These are phyloP conservation scores for Protophormia terraenovae DNA, from an alignment of 2,888 invertebrate genomes.

Conservation along the genomic window DNA sequence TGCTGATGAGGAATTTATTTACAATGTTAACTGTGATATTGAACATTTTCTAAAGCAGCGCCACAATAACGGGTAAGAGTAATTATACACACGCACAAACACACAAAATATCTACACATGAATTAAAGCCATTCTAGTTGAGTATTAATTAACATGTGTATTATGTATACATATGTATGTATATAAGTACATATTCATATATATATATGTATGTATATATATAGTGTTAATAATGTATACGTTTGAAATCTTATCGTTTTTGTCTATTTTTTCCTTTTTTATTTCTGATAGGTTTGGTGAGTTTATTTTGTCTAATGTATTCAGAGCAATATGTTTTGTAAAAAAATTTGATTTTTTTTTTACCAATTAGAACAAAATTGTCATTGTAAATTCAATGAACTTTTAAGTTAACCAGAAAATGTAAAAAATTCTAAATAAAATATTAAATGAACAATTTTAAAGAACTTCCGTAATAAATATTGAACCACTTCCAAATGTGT, in stretches of 20 bases:
- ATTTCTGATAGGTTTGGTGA: neutral
- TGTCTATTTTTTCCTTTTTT: neutral
- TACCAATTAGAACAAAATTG: neutral
- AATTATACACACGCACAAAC: neutral
- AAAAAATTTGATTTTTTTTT: neutral
- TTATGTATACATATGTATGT: neutral
- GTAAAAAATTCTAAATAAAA: no score
- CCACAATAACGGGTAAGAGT: constrained; percentile 78
- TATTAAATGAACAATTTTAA: no score
- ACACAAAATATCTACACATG: constrained; percentile 1
- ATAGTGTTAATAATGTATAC: neutral
- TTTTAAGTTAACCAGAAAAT: no score
- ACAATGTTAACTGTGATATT: constrained; percentile 80
- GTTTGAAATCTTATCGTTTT: neutral
- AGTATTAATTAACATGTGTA: neutral
- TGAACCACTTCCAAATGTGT: no score
- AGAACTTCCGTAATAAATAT: no score
- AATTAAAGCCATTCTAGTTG: neutral
- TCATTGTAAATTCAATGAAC: no score
- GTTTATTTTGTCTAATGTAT: neutral
- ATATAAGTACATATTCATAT: neutral
- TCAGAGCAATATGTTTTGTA: neutral
- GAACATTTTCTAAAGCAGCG: constrained; percentile 78
- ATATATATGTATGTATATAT: neutral
- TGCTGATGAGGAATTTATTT: constrained; percentile 80